These are phyloP conservation scores for Tylochromis polylepis DNA, from an alignment of 2,113 vertebrate species.

Conservation along the genomic window DNA sequence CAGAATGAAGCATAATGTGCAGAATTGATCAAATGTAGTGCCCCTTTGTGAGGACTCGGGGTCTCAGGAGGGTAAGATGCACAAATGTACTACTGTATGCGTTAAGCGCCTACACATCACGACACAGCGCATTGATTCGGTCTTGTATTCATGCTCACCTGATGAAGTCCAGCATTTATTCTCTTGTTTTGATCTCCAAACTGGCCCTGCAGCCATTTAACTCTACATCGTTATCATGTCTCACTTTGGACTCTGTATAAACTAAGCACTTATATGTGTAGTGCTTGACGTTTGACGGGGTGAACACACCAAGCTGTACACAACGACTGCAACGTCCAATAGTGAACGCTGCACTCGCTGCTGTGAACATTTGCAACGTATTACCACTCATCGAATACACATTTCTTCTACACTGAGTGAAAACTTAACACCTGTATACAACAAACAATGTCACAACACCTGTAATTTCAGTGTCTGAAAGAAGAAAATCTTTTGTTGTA, in stretches of 20 bases:
- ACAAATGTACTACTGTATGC: neutral
- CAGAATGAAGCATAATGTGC: neutral
- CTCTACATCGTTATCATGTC: neutral
- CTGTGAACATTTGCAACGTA: no score
- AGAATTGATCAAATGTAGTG: no score
- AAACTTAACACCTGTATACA: neutral
- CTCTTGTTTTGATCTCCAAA: neutral
- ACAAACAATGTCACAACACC: neutral
- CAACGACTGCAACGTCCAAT: neutral
- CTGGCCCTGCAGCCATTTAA: neutral
- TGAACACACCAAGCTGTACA: neutral
- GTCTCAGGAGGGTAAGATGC: neutral
- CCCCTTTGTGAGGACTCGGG: neutral
- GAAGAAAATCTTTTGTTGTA: neutral
- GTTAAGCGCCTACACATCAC: neutral
- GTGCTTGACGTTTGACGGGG: neutral
- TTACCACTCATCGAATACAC: no score
- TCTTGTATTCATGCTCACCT: neutral
- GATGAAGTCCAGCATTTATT: neutral
- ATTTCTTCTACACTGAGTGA: neutral
- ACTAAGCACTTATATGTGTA: accelerated
- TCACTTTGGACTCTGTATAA: neutral
- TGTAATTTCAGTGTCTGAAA: neutral
- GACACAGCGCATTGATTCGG: neutral
- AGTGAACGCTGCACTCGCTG: accelerated